Base-by-base conservation (phyloP, 2,797 vertebrate genomes). In the Gouania willdenowi region DNA sequence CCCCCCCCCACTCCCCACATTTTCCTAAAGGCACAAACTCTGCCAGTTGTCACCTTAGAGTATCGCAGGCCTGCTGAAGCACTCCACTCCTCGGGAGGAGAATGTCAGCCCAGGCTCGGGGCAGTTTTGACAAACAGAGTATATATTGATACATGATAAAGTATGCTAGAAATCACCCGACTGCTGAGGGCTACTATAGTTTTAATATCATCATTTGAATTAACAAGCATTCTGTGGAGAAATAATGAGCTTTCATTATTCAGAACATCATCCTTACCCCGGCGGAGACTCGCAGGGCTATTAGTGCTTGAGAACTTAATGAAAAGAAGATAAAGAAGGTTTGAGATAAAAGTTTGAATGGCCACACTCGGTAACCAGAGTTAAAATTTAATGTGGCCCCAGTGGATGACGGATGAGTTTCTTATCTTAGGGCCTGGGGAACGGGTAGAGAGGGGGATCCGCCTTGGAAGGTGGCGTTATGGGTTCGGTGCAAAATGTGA, bases 121-220 rank as follows among this genome's bases (percentile, higher is more conserved):
- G 96, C 95, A 97, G 95, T 99, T 99, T 98, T 99, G 95, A 99
- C 96, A 98, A 98, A 98, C 95, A 98, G 96, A 98, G 96, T 98
- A 99, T 98, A 98, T 99, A 98, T 99, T 99, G 96, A 99, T 98
- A 98, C 94, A 96, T 98, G 96, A 98, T 97, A 97, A 97, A 98
- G 96, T 97, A 97, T 94, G 95, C 94, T 94, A 96, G 95, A 94
- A 97, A 98, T 98, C 96, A 96, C 93, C 93, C 94, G 87, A 95
- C 92, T 87, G 96, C 96, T 98, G 94, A 98, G 92, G 96, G 96
- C 96, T 98, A 97, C 96, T 99, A 96, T 98, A 99, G 95, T 96
- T 99, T 99, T 99, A 99, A 99, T 99, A 98, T 95, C 96, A 97
- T 98, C 96, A 99, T 99, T 99, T 99, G 96, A 98, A 99, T 99